phyloP scores from a whole-genome alignment of 2,113 vertebrate species.

The Theristicus caerulescens region DNA sequence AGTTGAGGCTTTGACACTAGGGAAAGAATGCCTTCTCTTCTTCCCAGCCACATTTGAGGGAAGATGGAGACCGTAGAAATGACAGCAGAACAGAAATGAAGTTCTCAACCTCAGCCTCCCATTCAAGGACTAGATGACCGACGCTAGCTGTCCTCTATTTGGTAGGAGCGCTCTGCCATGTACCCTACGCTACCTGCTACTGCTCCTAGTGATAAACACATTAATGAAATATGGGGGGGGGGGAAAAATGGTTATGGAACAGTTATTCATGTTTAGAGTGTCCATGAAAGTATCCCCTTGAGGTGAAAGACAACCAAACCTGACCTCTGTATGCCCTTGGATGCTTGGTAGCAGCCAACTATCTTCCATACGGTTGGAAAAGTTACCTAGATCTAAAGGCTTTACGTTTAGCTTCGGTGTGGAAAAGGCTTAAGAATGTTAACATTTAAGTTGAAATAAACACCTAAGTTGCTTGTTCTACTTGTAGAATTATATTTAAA shows the following conservation, averaged over 20 bases:
- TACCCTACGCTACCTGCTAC: not conserved
- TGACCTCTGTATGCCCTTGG: not conserved
- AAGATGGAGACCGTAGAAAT: not conserved
- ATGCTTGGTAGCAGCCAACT: not conserved
- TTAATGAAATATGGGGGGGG: not conserved
- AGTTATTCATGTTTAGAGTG: not conserved
- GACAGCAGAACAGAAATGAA: not conserved
- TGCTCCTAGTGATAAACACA: not conserved
- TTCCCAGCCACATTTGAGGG: not conserved
- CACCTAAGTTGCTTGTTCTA: not conserved
- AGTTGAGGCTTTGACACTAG: slow-evolving; percentile 50
- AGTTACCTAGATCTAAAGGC: not conserved
- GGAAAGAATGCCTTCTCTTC: slow-evolving; percentile 23
- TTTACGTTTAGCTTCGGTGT: not conserved
- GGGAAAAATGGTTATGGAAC: not conserved
- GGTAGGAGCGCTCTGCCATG: not conserved
- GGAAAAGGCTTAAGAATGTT: not conserved
- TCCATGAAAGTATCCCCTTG: not conserved
- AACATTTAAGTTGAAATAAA: not conserved
- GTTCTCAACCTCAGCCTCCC: not conserved
- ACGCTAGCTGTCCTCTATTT: not conserved
- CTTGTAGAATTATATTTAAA: not conserved
- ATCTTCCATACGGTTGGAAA: not conserved
- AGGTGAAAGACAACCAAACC: not conserved
- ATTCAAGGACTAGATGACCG: not conserved